phyloP scores from a whole-genome alignment of 2,888 invertebrate genomes.

The Oscheius myriophilus region DNA sequence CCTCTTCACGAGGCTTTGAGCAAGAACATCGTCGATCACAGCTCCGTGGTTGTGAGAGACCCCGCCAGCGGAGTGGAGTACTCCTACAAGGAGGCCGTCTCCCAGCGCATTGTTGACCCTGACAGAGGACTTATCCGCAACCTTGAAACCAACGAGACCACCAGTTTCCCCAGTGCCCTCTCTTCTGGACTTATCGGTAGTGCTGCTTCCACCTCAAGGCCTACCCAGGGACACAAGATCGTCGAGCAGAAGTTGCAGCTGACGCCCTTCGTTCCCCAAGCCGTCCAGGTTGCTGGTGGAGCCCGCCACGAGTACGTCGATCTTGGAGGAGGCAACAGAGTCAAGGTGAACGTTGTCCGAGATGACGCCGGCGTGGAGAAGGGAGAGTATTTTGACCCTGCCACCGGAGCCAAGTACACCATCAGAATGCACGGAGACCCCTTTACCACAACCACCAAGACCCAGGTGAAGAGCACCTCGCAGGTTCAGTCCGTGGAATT shows the following conservation, averaged over 20 bases:
- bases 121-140: conserved; percentile 71
- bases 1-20: conserved; percentile 85
- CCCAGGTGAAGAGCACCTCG: conserved; percentile 70
- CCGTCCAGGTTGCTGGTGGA: conserved; percentile 33
- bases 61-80: conserved; percentile 61
- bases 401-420: conserved; percentile 71
- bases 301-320: conserved; percentile 67
- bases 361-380: conserved; percentile 69
- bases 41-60: conserved; percentile 52
- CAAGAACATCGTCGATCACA: conserved; percentile 82
- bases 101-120: conserved; percentile 54
- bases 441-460: conserved; percentile 70
- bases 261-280: conserved; percentile 62
- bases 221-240: conserved; percentile 37
- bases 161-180: conserved; percentile 57
- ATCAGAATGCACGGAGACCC: conserved; percentile 70
- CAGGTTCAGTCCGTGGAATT: conserved; percentile 70
- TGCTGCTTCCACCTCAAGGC: conserved; percentile 35
- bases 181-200: conserved; percentile 52
- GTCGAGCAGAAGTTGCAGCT: conserved; percentile 68
- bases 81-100: conserved; percentile 68
- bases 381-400: conserved; percentile 70
- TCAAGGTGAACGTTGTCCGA: conserved; percentile 69
- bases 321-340: conserved; percentile 70
- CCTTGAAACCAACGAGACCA: conserved; percentile 69